These are phyloP conservation scores for Eupithecia pulchellata DNA, from an alignment of 2,888 invertebrate genomes.

Conservation along the genomic window DNA sequence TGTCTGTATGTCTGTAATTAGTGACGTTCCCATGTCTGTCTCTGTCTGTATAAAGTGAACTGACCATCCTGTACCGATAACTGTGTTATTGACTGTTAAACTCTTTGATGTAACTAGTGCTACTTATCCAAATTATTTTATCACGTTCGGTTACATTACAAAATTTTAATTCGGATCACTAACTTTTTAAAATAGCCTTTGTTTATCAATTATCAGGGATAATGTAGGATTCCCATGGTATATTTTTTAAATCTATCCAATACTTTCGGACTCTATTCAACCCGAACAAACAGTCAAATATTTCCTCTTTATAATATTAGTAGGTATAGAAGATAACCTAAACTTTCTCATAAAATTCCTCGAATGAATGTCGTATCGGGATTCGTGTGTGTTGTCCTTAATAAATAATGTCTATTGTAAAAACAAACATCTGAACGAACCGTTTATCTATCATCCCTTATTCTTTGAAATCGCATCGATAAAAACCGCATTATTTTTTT, in stretches of 20 bases:
- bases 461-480: conserved; percentile 8
- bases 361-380: not conserved
- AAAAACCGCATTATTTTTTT: not conserved
- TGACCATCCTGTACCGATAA: conserved; percentile 29
- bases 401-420: not conserved
- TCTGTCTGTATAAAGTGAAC: conserved; percentile 47
- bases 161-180: no score
- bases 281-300: no score
- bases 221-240: no score
- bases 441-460: not conserved
- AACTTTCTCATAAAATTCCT: conserved; percentile 1
- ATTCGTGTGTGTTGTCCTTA: not conserved
- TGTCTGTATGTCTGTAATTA: conserved; percentile 64
- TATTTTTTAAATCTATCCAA: no score
- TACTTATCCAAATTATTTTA: no score
- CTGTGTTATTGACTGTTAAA: conserved; percentile 12
- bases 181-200: no score
- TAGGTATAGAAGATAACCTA: no score
- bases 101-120: no score
- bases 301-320: no score
- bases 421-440: not conserved
- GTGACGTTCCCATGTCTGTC: conserved; percentile 61
- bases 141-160: no score
- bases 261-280: no score
- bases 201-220: no score